phyloP scores from a whole-genome alignment of 30 jellyfish, hydroid and myxozoan genomes.

The Hydra vulgaris region DNA sequence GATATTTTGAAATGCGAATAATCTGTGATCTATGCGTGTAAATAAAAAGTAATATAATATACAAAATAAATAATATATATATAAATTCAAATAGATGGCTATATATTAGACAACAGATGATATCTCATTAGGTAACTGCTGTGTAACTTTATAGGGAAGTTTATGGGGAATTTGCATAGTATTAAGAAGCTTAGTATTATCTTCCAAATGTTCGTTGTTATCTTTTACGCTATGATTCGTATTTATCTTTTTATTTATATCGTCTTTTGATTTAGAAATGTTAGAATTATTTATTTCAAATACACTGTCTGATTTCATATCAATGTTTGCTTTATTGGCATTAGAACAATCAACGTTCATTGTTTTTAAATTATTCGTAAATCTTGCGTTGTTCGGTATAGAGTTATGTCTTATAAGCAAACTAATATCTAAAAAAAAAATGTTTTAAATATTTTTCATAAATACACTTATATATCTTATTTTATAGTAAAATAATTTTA shows the following conservation, averaged over 20 bases:
- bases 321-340: neutral
- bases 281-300: neutral
- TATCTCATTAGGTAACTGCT: too few relatives aligned
- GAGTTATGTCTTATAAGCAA: slow-evolving; percentile 1
- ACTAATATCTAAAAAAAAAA: neutral
- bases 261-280: neutral
- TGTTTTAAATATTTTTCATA: neutral
- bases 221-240: neutral
- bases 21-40: too few relatives aligned
- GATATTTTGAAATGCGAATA: too few relatives aligned
- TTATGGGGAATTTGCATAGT: neutral
- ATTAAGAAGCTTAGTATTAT: neutral
- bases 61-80: too few relatives aligned
- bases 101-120: too few relatives aligned
- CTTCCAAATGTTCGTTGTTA: neutral
- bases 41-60: too few relatives aligned
- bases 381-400: slow-evolving; percentile 7
- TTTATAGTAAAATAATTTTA: neutral
- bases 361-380: neutral
- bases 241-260: neutral
- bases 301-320: neutral
- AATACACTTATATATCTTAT: neutral
- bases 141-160: too few relatives aligned
- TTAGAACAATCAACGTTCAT: neutral
- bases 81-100: too few relatives aligned